Evolutionary conservation across 2,888 invertebrate species (phyloP).

Genomic region (Patella caerulea): DNA sequence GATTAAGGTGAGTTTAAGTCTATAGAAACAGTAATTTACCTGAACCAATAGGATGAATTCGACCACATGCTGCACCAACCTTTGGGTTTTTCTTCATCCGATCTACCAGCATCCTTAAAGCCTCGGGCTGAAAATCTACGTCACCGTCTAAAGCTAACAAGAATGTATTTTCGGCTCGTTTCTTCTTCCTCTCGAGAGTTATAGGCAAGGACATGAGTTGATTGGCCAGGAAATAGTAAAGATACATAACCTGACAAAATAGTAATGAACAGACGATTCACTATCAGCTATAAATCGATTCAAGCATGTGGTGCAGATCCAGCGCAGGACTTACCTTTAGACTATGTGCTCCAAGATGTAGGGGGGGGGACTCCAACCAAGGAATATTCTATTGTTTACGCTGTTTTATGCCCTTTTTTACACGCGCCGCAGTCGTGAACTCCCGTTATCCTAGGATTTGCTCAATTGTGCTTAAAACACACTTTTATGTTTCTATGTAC

Average conservation of each 20-base stretch:
- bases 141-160: constrained; percentile 96
- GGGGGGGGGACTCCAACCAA: neutral
- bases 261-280: neutral
- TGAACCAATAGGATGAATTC: constrained; percentile 96
- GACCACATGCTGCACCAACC: constrained; percentile 96
- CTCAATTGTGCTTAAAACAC: too few species aligned
- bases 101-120: constrained; percentile 93
- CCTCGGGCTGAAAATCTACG: constrained; percentile 92
- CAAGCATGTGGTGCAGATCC: neutral
- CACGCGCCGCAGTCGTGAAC: too few species aligned
- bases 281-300: neutral
- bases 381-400: neutral
- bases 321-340: neutral
- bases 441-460: too few species aligned
- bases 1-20: neutral
- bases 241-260: constrained; percentile 92
- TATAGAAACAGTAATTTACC: constrained; percentile 70
- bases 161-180: constrained; percentile 95
- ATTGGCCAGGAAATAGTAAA: constrained; percentile 98
- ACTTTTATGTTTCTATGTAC: too few species aligned
- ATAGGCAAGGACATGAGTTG: constrained; percentile 82
- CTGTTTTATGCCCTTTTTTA: too few species aligned
- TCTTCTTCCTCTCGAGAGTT: constrained; percentile 83
- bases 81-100: constrained; percentile 98
- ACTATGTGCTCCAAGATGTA: neutral